Evolutionary conservation across 2,888 invertebrate genomes (phyloP), one percentile per base, ranked within the genome.

Genomic region (Chymomyza amoena): DNA sequence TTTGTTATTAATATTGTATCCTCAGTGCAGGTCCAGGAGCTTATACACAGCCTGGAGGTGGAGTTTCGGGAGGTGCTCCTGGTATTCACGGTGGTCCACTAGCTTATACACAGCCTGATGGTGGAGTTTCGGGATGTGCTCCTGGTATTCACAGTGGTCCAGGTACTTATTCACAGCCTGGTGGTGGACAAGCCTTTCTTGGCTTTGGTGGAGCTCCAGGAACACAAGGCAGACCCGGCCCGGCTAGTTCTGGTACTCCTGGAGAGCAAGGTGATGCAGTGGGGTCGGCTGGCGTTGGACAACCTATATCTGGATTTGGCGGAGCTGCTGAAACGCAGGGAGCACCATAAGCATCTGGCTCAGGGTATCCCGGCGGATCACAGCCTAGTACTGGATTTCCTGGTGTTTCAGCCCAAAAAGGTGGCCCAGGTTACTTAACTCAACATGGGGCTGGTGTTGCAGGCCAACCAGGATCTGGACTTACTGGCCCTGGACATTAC

Each of bases 281-380:
- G 3, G 52, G 0, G 2, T 7, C 28, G 28, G 6, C 64, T 61
- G 61, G 70, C 61, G 16, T 61, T 52, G 20, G 64, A 59, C 15
- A 61, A 61, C 18, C 56, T 54, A 10, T 1, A 5, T 13, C 25
- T 25, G 64, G 68, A 62, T 39, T 61, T 62, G 51, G 60, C 25
- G 66, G 67, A n/a, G 71, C 69, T 28, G 68, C 73, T 15, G 72
- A 69, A 20, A 13, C 57, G 45, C 64, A 61, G 9, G 70, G 66
- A 18, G 61, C 63, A 1, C 76, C 75, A 9, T n/a, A n/a, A n/a
- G n/a, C n/a, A n/a, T n/a, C n/a, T n/a, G 69, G 15, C 32, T 20
- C n/a, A 57, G 20, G 20, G 39, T 20, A 25, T 18, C 56, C 56
- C 36, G 18, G 61, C 15, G 61, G 16, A 9, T 61, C 61, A n/a